These are phyloP conservation scores for Listronotus oregonensis DNA, from an alignment of 1,140 invertebrate species.

Conservation along the genomic window DNA sequence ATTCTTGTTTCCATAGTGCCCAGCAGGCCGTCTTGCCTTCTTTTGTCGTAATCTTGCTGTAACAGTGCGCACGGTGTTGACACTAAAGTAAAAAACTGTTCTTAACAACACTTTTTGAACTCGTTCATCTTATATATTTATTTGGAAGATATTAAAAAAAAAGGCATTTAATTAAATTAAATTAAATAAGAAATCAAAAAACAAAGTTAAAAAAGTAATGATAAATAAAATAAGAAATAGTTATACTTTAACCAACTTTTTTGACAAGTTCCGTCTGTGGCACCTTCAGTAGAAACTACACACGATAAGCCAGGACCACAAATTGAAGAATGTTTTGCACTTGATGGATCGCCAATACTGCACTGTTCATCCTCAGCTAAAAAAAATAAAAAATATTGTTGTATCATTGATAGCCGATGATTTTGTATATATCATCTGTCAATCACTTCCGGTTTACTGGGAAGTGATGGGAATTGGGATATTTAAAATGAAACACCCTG, in stretches of 20 bases:
- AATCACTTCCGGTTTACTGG: no score
- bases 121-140: not conserved
- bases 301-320: conserved; percentile 57
- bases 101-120: not conserved
- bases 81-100: conserved; percentile 37
- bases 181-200: no score
- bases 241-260: conserved; percentile 37
- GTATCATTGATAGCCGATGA: no score
- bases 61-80: conserved; percentile 48
- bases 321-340: conserved; percentile 46
- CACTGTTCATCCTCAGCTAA: conserved; percentile 53
- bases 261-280: conserved; percentile 36
- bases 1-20: conserved; percentile 57
- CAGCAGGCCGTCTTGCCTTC: conserved; percentile 44
- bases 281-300: conserved; percentile 5
- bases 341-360: conserved; percentile 50
- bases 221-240: no score
- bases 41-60: conserved; percentile 52
- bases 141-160: no score
- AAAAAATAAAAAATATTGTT: conserved; percentile 19
- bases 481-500: no score
- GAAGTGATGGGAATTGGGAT: no score
- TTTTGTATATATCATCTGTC: no score
- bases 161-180: no score
- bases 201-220: no score